Conservation (phyloP, 1,140 invertebrate genomes). For the Dolichoris vasculosae region DNA sequence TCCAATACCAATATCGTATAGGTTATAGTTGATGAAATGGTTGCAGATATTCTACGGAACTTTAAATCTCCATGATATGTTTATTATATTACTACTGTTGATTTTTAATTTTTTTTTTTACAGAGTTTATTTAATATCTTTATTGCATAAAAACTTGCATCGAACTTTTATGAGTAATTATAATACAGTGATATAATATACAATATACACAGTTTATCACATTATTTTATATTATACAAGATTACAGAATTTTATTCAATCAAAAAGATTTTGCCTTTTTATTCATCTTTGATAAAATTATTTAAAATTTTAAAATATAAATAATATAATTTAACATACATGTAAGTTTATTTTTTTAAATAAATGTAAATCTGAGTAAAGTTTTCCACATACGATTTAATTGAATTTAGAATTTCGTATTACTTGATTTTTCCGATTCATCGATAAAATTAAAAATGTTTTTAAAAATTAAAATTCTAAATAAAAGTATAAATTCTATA, state of each 20-base stretch:
- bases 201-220: neutral
- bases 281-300: neutral
- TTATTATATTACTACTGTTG: neutral
- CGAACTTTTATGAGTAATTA: neutral
- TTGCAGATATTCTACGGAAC: neutral
- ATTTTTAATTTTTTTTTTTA: neutral
- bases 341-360: neutral
- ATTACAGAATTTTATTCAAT: no score
- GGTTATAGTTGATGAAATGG: neutral
- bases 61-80: neutral
- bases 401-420: neutral
- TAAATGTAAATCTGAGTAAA: neutral
- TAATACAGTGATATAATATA: neutral
- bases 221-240: neutral
- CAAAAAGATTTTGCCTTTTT: neutral
- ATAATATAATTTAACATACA: neutral
- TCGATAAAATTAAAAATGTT: neutral
- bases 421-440: neutral
- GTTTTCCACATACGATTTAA: neutral
- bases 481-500: neutral
- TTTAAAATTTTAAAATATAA: no score
- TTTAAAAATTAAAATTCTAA: neutral
- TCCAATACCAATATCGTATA: neutral
- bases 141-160: no score
- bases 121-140: no score